phyloP scores from a whole-genome alignment of 2,888 invertebrate species.

The Ectemnius continuus region DNA sequence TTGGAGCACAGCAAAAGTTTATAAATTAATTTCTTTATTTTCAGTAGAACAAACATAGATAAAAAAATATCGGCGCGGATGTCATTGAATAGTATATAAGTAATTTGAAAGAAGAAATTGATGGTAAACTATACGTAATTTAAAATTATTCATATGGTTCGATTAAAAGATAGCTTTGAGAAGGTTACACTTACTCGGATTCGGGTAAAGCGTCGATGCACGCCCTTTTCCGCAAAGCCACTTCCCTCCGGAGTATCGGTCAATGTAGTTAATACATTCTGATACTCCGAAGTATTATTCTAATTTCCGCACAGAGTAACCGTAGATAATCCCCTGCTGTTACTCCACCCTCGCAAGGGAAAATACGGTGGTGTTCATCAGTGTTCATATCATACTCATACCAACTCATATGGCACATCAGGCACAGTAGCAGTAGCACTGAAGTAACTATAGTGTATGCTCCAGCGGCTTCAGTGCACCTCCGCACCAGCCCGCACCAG shows the following conservation, averaged over 20 bases:
- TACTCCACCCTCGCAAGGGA: constrained; percentile 34
- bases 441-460: too few relatives aligned
- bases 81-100: neutral
- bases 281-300: constrained; percentile 11
- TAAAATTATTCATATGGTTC: neutral
- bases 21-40: too few relatives aligned
- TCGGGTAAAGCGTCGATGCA: constrained; percentile 14
- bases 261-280: constrained; percentile 27
- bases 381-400: constrained; percentile 6
- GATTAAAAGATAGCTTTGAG: constrained; percentile 20
- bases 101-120: neutral
- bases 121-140: neutral
- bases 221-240: constrained; percentile 5
- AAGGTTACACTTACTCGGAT: constrained; percentile 31
- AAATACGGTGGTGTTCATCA: constrained; percentile 33
- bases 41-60: too few relatives aligned
- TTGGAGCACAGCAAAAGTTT: neutral
- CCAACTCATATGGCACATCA: neutral
- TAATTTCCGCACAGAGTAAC: constrained; percentile 10
- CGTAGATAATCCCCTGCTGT: constrained; percentile 13
- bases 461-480: too few relatives aligned
- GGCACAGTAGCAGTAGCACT: too few relatives aligned
- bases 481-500: too few relatives aligned
- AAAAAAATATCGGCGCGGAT: too few relatives aligned
- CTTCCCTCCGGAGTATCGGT: constrained; percentile 21